phyloP scores from a whole-genome alignment of 2,797 vertebrate species.

The Oreochromis grahami region DNA sequence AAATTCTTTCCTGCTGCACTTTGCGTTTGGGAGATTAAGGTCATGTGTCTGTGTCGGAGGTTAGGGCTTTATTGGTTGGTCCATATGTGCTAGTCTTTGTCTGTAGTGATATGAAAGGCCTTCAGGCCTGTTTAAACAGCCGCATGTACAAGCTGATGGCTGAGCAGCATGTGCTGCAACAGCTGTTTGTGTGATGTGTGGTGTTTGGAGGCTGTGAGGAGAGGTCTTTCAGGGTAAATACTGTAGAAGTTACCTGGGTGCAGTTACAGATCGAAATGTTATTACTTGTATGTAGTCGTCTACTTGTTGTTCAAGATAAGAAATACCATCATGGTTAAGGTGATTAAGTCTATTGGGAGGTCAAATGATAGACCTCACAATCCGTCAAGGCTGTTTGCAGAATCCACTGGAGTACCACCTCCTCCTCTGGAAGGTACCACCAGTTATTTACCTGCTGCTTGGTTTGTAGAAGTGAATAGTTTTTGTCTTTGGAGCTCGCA shows the following conservation, averaged over 20 bases:
- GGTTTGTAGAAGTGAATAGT: neutral
- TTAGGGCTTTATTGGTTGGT: conserved; percentile 68
- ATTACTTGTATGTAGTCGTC: neutral
- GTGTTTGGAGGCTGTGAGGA: conserved; percentile 47
- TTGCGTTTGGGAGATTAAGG: conserved; percentile 66
- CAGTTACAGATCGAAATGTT: conserved; percentile 8
- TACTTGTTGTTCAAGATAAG: neutral
- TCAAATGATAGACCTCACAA: neutral
- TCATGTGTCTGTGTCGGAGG: conserved; percentile 63
- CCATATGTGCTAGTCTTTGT: conserved; percentile 63
- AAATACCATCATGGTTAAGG: neutral
- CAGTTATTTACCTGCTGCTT: neutral
- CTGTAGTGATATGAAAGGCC: conserved; percentile 71
- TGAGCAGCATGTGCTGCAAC: conserved; percentile 75
- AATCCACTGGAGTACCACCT: neutral
- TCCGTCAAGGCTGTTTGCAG: neutral
- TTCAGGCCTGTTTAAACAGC: conserved; percentile 75
- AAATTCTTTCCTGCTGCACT: conserved; percentile 54
- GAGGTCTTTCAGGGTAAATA: conserved; percentile 23
- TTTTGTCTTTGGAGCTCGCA: neutral
- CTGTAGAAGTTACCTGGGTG: conserved; percentile 19
- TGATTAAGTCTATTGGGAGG: neutral
- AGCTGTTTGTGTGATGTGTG: conserved; percentile 70
- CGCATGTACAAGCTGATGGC: conserved; percentile 55
- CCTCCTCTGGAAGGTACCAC: neutral